A percentile compares a stretch with the other conserved stretches of the same genome.
These are phyloP conservation scores for Drosophila suboccidentalis DNA, from an alignment of 2,888 invertebrate genomes.

Conservation along the genomic window DNA sequence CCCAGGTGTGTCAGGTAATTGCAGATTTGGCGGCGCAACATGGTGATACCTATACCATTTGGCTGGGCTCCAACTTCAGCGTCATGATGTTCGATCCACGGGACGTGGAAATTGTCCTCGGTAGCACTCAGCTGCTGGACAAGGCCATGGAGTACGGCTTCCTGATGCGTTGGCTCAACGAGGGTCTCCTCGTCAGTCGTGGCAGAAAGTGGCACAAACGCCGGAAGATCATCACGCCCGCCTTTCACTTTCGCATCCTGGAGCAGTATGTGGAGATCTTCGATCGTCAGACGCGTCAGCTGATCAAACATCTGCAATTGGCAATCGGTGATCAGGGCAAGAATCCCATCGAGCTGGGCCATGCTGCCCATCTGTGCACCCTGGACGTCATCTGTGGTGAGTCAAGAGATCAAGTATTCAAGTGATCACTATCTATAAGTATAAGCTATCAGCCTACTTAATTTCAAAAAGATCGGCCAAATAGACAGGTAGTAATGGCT, in stretches of 20 bases:
- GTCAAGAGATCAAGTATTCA: too few species aligned
- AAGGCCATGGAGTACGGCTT: conserved; percentile 87
- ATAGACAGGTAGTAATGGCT: too few species aligned
- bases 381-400: conserved; percentile 85
- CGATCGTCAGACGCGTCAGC: conserved; percentile 87
- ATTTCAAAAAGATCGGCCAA: too few species aligned
- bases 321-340: conserved; percentile 61
- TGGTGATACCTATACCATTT: conserved; percentile 59
- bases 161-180: conserved; percentile 86
- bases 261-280: conserved; percentile 90
- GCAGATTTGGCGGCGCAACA: conserved; percentile 29
- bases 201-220: conserved; percentile 86
- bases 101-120: conserved; percentile 78
- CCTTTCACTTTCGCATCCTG: conserved; percentile 91
- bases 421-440: too few species aligned
- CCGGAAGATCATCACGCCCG: conserved; percentile 91
- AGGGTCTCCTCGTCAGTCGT: conserved; percentile 87
- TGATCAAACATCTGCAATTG: conserved; percentile 83
- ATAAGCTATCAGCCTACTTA: too few species aligned
- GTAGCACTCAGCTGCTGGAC: conserved; percentile 83
- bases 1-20: conserved; percentile 41
- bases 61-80: conserved; percentile 53
- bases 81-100: conserved; percentile 58
- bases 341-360: conserved; percentile 86
- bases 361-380: conserved; percentile 85